These are phyloP conservation scores for Sturmia bella DNA, from an alignment of 2,888 invertebrate species.

Conservation along the genomic window DNA sequence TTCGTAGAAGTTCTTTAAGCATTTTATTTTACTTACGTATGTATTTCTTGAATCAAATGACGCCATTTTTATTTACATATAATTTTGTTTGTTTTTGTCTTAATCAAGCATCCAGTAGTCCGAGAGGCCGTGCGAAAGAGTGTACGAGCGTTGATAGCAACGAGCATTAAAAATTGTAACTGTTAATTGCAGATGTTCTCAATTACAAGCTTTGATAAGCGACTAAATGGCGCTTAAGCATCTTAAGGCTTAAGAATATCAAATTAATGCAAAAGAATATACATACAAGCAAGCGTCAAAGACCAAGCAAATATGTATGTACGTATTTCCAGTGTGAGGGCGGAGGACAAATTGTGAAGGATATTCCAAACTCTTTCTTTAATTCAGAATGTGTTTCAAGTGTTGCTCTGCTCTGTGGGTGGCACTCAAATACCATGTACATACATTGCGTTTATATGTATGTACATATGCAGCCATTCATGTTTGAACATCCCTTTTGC, in stretches of 20 bases:
- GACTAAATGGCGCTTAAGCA: conserved; percentile 69
- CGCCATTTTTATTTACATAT: conserved; percentile 62
- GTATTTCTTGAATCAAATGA: conserved; percentile 30
- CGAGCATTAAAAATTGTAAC: conserved; percentile 69
- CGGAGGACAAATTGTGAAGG: too few species aligned
- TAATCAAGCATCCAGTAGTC: conserved; percentile 1
- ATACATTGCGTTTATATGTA: not conserved
- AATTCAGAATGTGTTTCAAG: conserved; percentile 15
- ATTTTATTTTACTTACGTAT: not conserved
- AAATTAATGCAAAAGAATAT: conserved; percentile 55
- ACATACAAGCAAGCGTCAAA: not conserved
- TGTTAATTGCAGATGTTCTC: conserved; percentile 77
- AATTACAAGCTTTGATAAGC: conserved; percentile 74
- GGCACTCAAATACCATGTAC: conserved; percentile 60
- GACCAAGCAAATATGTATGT: too few species aligned
- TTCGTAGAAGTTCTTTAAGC: not conserved
- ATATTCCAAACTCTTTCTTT: conserved; percentile 40
- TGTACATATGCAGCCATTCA: not conserved
- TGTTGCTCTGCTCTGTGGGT: conserved; percentile 59
- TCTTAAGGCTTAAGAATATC: conserved; percentile 68
- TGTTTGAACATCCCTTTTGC: conserved; percentile 48
- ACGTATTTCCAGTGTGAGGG: not conserved
- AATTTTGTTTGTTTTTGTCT: conserved; percentile 14
- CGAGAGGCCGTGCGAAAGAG: not conserved
- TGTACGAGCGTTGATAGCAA: conserved; percentile 47